A percentile compares a stretch with the other conserved stretches of the same genome.
These are phyloP conservation scores for Molanna angustata DNA, from an alignment of 2,888 invertebrate genomes.

Conservation along the genomic window DNA sequence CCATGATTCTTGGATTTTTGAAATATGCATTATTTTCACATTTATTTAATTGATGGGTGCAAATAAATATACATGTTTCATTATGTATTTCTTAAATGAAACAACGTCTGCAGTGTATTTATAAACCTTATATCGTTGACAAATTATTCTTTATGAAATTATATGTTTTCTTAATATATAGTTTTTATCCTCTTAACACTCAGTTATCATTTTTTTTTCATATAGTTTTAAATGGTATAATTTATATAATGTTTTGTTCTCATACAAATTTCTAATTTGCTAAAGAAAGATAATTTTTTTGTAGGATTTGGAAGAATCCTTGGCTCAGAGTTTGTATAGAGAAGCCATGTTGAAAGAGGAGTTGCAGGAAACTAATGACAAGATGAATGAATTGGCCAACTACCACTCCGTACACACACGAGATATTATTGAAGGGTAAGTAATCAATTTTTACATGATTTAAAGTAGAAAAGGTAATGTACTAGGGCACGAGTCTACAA, in stretches of 20 bases:
- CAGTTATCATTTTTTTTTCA: too few species aligned
- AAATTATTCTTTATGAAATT: too few species aligned
- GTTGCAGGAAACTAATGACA: slow-evolving; percentile 58
- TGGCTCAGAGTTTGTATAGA: slow-evolving; percentile 47
- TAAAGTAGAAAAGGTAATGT: too few species aligned
- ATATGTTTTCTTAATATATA: too few species aligned
- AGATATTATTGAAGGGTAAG: slow-evolving; percentile 56
- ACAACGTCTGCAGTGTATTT: background rate
- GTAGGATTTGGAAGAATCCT: slow-evolving; percentile 58
- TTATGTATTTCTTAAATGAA: background rate
- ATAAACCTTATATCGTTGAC: background rate
- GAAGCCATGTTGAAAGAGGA: slow-evolving; percentile 57
- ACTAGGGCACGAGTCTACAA: too few species aligned
- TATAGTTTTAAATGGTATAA: too few species aligned
- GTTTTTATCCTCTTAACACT: too few species aligned
- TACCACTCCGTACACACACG: slow-evolving; percentile 47
- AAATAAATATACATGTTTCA: too few species aligned
- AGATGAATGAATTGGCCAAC: slow-evolving; percentile 55
- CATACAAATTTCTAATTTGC: too few species aligned
- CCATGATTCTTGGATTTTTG: too few species aligned
- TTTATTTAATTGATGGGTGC: background rate
- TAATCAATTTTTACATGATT: too few species aligned
- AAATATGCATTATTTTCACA: background rate
- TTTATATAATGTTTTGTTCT: too few species aligned
- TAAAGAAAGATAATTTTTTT: background rate